Evolutionary conservation across 2,888 invertebrate genomes (phyloP).

Genomic region (Torymus texanus): DNA sequence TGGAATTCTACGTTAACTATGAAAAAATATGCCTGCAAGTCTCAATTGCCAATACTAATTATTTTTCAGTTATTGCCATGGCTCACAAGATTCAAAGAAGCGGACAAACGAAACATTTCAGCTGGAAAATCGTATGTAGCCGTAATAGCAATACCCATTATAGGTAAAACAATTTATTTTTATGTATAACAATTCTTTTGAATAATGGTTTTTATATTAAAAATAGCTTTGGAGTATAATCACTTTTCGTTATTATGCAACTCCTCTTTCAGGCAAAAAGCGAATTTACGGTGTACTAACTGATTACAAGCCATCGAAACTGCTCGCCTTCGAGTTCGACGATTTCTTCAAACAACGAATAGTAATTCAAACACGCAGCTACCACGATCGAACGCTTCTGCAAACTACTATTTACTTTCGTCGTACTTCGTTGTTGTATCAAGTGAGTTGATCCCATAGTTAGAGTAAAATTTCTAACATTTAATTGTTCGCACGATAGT

Average conservation of each 20-base stretch:
- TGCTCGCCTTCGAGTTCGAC: constrained; percentile 62
- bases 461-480: no score
- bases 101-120: constrained; percentile 60
- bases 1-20: no score
- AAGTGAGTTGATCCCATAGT: constrained; percentile 58
- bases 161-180: constrained; percentile 59
- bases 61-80: constrained; percentile 62
- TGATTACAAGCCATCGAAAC: constrained; percentile 61
- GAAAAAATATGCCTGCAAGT: no score
- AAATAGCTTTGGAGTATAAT: no score
- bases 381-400: constrained; percentile 62
- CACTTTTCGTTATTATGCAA: no score
- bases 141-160: constrained; percentile 58
- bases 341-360: constrained; percentile 61
- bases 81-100: constrained; percentile 64
- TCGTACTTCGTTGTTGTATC: constrained; percentile 63
- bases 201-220: no score
- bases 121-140: constrained; percentile 64
- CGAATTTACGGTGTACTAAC: constrained; percentile 59
- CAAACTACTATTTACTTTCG: constrained; percentile 60
- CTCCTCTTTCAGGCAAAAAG: constrained; percentile 55
- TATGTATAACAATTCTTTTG: background rate
- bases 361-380: constrained; percentile 60
- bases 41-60: background rate
- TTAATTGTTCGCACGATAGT: no score